Evolutionary conservation across 2,888 invertebrate species (phyloP).

Genomic region (Halocaridina rubra): DNA sequence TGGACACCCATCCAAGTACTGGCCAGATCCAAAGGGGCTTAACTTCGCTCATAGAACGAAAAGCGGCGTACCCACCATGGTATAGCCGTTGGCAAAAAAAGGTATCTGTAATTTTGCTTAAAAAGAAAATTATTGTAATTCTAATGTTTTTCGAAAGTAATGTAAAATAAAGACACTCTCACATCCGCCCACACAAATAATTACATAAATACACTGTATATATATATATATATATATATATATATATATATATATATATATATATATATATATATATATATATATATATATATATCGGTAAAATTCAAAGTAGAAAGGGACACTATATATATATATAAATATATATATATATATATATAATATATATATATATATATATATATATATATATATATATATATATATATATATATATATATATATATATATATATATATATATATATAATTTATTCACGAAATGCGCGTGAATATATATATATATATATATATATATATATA

Average conservation of each 20-base stretch:
- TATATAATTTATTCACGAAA: neutral
- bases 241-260: conserved; percentile 8
- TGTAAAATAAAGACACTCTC: no score
- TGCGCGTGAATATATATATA: neutral
- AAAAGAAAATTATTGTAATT: no score
- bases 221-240: neutral
- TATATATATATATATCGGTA: neutral
- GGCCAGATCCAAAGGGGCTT: no score
- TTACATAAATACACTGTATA: no score
- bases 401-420: neutral
- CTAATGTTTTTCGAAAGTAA: no score
- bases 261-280: conserved; percentile 8
- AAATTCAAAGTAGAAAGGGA: no score
- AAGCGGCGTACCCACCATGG: no score
- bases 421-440: neutral
- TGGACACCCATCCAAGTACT: no score
- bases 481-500: neutral
- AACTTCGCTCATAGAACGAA: no score
- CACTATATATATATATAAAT: conserved; percentile 3
- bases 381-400: neutral
- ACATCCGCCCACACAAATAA: no score
- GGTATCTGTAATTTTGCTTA: no score
- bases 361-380: neutral
- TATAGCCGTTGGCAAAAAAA: no score
- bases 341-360: neutral